Percentiles rank a stretch among this genome's conserved stretches.
Conservation (phyloP, 2,113 vertebrate species). For the Corapipo altera region DNA sequence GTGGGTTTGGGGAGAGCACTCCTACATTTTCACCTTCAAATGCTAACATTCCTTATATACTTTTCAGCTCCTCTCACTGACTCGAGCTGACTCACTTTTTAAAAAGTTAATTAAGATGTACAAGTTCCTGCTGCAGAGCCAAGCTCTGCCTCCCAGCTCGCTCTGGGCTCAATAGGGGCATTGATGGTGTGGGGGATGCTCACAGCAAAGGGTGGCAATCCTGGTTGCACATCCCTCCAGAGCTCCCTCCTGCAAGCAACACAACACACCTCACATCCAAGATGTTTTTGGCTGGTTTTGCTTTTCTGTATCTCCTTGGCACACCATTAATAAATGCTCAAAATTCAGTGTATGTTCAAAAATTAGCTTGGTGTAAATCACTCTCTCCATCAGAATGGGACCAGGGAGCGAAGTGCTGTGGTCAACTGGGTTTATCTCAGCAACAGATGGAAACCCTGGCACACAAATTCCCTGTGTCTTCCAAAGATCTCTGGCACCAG, state of each 20-base stretch:
- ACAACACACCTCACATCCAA: not conserved
- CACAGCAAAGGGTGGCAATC: not conserved
- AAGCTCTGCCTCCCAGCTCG: not conserved
- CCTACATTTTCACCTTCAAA: not conserved
- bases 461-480: not conserved
- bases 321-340: not conserved
- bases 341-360: not conserved
- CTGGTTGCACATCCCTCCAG: not conserved
- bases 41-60: not conserved
- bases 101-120: conserved; percentile 3
- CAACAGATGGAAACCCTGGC: not conserved
- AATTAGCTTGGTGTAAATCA: not conserved
- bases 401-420: not conserved
- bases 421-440: not conserved
- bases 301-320: not conserved
- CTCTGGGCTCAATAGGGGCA: not conserved
- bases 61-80: not conserved
- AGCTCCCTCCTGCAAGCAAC: not conserved
- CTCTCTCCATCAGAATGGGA: not conserved
- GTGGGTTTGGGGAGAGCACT: not conserved
- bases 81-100: not conserved
- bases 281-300: not conserved
- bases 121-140: not conserved
- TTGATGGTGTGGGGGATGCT: not conserved
- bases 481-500: not conserved